phyloP scores from a whole-genome alignment of 2,888 invertebrate species.

The Sesia apiformis region DNA sequence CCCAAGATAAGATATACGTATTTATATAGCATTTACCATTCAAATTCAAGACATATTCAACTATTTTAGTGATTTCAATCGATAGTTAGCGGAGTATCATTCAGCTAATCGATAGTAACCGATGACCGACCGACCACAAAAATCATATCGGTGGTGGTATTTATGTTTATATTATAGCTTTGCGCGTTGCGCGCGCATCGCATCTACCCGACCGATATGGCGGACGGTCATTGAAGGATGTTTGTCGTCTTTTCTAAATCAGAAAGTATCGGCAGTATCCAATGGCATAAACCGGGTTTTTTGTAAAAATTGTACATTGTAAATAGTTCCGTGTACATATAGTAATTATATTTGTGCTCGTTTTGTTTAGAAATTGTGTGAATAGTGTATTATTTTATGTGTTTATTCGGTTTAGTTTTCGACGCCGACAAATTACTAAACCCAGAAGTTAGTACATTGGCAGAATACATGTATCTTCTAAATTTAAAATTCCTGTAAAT shows the following conservation, averaged over 20 bases:
- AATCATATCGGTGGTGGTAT: neutral
- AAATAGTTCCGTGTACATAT: slow-evolving; percentile 83
- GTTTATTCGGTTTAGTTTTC: slow-evolving; percentile 75
- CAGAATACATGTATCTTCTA: slow-evolving; percentile 42
- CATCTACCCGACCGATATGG: slow-evolving; percentile 71
- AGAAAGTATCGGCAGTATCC: slow-evolving; percentile 77
- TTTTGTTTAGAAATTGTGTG: slow-evolving; percentile 76
- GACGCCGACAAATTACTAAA: slow-evolving; percentile 73
- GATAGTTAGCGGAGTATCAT: too few species aligned
- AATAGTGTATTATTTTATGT: slow-evolving; percentile 76
- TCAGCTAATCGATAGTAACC: too few species aligned
- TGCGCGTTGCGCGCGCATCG: slow-evolving; percentile 75
- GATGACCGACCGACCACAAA: too few species aligned
- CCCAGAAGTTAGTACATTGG: slow-evolving; percentile 60
- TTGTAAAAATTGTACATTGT: slow-evolving; percentile 81
- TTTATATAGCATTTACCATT: too few species aligned
- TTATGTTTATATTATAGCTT: slow-evolving; percentile 66
- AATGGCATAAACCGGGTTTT: slow-evolving; percentile 79
- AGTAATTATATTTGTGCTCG: slow-evolving; percentile 80
- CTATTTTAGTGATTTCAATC: too few species aligned
- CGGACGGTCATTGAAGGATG: slow-evolving; percentile 70
- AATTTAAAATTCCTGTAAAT: slow-evolving; percentile 28
- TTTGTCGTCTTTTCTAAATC: slow-evolving; percentile 72
- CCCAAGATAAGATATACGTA: too few species aligned
- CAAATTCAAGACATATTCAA: too few species aligned